Base-by-base conservation (phyloP, 2,888 invertebrate species). In the Mythimna albipuncta region DNA sequence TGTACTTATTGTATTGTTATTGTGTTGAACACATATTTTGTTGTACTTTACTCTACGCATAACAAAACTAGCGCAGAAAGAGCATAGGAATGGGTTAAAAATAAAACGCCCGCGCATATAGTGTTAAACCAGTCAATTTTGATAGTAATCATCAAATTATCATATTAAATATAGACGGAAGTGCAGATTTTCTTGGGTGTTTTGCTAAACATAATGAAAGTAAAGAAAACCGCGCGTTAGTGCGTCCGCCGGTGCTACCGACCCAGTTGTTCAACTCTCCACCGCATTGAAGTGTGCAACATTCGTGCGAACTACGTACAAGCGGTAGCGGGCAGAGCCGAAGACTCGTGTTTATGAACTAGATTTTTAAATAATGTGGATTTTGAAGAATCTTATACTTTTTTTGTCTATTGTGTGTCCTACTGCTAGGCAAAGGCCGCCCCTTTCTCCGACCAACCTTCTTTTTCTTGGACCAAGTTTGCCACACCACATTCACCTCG, bases 191-290 rank as follows among this genome's bases (percentile, higher is more conserved):
- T 85, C 84, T 79, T 71, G 61, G 66, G 55, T 70, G 66, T 79
- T 79, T 82, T 59, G 75, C 69, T 69, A 83, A 70, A 70, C 73
- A 75, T 77, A 85, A 85, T 84, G 84, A 85, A 85, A 85, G 85
- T 84, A 82, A 84, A 85, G 86, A 83, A 85, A 83, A 83, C 75
- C 47, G 69, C 81, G 84, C 73, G 55, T 44, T 85, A 72, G 68
- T 64, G 74, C 76, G 75, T 79, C 86, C 74, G 70, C 63, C 70
- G 72, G 63, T 68, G 66, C 63, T 68, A 75, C 62, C 87, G 89
- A 88, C 90, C 90, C 81, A 90, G 89, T 88, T 91, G 89, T 84
- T 88, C 87, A 87, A 80, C 89, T 90, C 89, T 90, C 88, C 87
- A 86, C 86, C 71, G 85, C 85, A 80, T 81, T 81, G 79, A 77